Conservation (phyloP, 2,888 invertebrate species). For the Suillia variegata region DNA sequence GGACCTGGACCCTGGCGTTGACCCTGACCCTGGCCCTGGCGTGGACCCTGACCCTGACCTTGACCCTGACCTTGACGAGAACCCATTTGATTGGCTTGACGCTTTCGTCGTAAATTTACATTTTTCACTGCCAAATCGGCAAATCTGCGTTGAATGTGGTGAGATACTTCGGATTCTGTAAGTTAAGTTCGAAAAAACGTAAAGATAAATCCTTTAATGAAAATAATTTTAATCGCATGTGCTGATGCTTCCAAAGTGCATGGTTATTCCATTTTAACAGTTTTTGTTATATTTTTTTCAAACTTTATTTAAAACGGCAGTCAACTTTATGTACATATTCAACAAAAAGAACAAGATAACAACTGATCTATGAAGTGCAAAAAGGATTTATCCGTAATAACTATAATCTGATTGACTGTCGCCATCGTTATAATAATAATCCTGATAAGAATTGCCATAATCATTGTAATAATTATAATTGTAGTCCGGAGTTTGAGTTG, state of each 20-base stretch:
- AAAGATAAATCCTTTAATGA: not conserved
- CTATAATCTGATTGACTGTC: slow-evolving; percentile 18
- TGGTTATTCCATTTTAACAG: not conserved
- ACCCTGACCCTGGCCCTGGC: slow-evolving; percentile 8
- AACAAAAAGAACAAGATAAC: not conserved
- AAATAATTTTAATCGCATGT: not conserved
- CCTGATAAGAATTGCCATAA: slow-evolving; percentile 12
- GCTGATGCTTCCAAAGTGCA: not conserved
- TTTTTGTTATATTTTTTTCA: not conserved
- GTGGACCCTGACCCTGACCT: not conserved
- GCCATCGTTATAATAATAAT: slow-evolving; percentile 20
- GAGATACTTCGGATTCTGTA: slow-evolving; percentile 14
- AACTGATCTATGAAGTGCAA: slow-evolving; percentile 7
- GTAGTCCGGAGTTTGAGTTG: slow-evolving; percentile 6
- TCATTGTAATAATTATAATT: slow-evolving; percentile 16
- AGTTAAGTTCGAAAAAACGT: not conserved
- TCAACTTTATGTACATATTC: slow-evolving; percentile 1
- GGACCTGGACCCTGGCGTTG: not conserved
- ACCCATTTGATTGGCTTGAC: slow-evolving; percentile 10
- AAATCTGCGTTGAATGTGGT: not conserved
- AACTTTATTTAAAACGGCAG: not conserved
- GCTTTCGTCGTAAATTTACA: not conserved
- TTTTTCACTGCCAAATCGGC: not conserved
- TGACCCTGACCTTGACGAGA: not conserved
- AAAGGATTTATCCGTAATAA: too few species aligned